Base-by-base conservation (phyloP, 2,888 invertebrate genomes). In the Trissoscelio sp. region DNA sequence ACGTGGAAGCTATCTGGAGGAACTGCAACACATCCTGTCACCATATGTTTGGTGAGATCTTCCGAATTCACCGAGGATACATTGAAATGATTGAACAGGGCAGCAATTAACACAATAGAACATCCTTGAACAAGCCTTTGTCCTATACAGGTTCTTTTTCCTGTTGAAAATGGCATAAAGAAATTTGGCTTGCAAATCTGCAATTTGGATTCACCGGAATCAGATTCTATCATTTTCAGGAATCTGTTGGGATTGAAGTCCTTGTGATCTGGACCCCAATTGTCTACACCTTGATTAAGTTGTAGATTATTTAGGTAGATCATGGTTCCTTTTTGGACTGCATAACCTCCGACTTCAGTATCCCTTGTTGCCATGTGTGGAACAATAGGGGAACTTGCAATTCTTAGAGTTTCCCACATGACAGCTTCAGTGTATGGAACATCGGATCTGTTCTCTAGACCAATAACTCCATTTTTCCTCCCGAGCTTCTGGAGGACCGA, bases 301-400 rank as follows among this genome's bases (percentile, higher is more conserved):
- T 95, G 94, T 89, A 95, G 96, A 88, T 97, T 97, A 88, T 97
- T 97, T 20, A 97, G 94, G 87, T 97, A 96, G 0, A 97, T 94
- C 64, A 97, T 93, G 0, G 97, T 96, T 0, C 96, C 97, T 87
- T 95, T 95, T 57, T 94, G 93, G 0, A 97, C 93, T 0, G 93
- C 93, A 86, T 93, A 96, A 0, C 95, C 96, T 44, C 94, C 93
- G 3, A 97, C 94, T 0, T 93, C 92, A 0, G 95, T 95, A 86
- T 96, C 95, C 85, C 95, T 94, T 0, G 96, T 96, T 0, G 97
- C 96, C 0, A 97, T 97, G 88, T 97, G 97, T 0, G 97, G 97
- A 0, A 97, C 97, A 74, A 97, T 97, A 0, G 97, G 97, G 0
- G 97, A 97, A 0, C 97, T 96, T 0, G 96, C 94, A 66, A 95